Conservation (phyloP, 2,888 invertebrate genomes). For the Sinodicranocentrus sp. region DNA sequence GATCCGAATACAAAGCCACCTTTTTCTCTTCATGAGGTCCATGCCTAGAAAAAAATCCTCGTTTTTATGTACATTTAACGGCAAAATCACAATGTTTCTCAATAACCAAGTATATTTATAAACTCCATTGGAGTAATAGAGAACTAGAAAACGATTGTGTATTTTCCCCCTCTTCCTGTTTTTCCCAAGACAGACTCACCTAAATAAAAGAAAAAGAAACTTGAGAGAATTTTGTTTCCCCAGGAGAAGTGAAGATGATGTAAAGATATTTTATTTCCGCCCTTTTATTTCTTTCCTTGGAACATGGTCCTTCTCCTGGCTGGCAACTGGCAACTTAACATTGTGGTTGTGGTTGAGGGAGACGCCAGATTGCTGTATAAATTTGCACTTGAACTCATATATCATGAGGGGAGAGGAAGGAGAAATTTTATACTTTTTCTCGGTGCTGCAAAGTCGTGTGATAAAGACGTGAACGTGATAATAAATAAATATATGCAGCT, state of each 20-base stretch:
- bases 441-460: neutral
- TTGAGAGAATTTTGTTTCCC: neutral
- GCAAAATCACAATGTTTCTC: no score
- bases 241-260: neutral
- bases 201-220: neutral
- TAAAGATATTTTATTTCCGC: constrained; percentile 23
- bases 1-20: no score
- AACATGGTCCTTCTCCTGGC: neutral
- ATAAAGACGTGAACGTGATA: neutral
- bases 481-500: neutral
- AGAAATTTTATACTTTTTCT: neutral
- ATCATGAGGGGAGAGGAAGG: neutral
- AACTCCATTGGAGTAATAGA: no score
- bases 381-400: neutral
- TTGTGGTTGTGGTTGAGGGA: no score
- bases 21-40: no score
- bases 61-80: no score
- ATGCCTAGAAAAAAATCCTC: no score
- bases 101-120: no score
- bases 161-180: no score
- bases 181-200: no score
- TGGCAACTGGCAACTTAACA: neutral
- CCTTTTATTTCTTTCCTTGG: neutral
- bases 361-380: neutral
- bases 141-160: no score